Conservation (phyloP, 2,797 vertebrate genomes). For the Cyclopterus lumpus region DNA sequence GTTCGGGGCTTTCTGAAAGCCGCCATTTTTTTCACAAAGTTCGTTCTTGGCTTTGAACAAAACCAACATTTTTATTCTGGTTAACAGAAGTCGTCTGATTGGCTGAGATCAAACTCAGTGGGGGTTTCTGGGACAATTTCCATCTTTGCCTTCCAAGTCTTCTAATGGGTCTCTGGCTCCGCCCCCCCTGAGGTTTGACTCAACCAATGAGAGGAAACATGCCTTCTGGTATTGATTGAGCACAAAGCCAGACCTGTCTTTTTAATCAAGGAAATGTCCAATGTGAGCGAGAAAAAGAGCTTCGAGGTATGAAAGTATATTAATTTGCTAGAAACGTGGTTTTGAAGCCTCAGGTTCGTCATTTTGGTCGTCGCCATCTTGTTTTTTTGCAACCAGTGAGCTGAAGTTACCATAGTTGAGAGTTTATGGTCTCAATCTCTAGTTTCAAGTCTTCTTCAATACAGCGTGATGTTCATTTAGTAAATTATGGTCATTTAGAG, state of each 20-base stretch:
- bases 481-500: no score
- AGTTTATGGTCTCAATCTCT: no score
- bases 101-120: not conserved
- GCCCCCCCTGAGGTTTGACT: not conserved
- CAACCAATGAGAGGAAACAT: not conserved
- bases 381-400: not conserved
- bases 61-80: not conserved
- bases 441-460: no score
- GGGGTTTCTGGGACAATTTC: not conserved
- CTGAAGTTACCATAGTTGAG: no score
- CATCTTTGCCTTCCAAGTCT: not conserved
- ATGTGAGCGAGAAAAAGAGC: not conserved
- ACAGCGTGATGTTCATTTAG: no score
- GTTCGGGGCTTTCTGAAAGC: slow-evolving; percentile 75
- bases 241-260: not conserved
- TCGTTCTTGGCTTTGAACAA: not conserved
- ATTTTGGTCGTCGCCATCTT: not conserved
- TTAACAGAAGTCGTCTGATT: not conserved
- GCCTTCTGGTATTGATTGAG: not conserved
- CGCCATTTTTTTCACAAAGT: slow-evolving; percentile 28
- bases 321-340: no score
- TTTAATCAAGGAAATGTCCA: no score
- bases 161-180: not conserved
- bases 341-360: no score
- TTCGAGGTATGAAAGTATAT: no score